A percentile compares a stretch with the other conserved stretches of the same genome.
phyloP scores from a whole-genome alignment of 2,888 invertebrate species.

The Chymomyza fuscimana region DNA sequence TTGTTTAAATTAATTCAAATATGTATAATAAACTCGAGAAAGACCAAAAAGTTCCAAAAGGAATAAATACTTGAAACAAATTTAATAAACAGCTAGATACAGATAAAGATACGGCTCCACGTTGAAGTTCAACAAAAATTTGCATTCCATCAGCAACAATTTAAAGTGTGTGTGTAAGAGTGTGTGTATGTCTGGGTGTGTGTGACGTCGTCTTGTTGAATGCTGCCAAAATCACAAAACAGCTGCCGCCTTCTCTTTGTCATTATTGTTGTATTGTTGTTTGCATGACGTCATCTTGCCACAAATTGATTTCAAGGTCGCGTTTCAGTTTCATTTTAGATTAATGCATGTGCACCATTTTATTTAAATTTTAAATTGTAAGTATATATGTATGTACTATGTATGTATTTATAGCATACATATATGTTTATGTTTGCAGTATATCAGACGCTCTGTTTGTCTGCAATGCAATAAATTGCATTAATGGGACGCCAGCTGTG shows the following conservation, averaged over 20 bases:
- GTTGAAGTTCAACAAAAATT: background rate
- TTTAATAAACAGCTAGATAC: constrained; percentile 25
- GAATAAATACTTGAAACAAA: constrained; percentile 6
- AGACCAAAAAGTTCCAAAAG: constrained; percentile 13
- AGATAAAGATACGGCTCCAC: background rate
- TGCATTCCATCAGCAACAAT: background rate
- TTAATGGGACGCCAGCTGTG: constrained; percentile 23
- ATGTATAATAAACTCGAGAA: background rate
- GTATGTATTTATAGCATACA: background rate
- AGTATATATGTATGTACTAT: background rate
- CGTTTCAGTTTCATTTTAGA: constrained; percentile 69
- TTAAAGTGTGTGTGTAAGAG: background rate
- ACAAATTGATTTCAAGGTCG: constrained; percentile 69
- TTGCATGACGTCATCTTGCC: constrained; percentile 60
- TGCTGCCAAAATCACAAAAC: constrained; percentile 25
- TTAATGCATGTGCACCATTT: constrained; percentile 38
- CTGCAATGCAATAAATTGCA: constrained; percentile 48
- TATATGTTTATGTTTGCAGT: background rate
- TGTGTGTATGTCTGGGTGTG: background rate
- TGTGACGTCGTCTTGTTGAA: background rate
- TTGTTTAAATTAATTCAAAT: background rate
- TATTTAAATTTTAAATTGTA: background rate
- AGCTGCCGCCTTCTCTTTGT: constrained; percentile 48
- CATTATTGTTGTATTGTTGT: constrained; percentile 30
- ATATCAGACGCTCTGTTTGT: background rate